Evolutionary conservation across 2,113 vertebrate genomes (phyloP).

Genomic region (Raphicerus campestris): DNA sequence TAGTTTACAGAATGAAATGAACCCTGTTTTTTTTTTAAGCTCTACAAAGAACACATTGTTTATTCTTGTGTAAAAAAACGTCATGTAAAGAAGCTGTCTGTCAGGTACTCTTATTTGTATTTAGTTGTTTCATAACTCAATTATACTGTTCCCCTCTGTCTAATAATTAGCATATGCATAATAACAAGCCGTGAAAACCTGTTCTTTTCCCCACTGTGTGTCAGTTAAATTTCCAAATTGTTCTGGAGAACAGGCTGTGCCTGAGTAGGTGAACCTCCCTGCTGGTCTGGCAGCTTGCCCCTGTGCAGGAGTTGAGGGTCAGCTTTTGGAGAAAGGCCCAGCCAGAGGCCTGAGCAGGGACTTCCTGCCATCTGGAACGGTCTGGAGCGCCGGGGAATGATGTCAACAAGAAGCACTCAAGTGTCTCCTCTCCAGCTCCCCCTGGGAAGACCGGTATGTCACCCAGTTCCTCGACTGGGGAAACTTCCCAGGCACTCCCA

Average conservation of each 20-base stretch:
- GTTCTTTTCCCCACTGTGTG: not conserved
- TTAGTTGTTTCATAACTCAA: slow-evolving; percentile 59
- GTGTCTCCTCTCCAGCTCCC: not conserved
- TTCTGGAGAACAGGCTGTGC: not conserved
- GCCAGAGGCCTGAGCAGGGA: slow-evolving; percentile 34
- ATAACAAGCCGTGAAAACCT: slow-evolving; percentile 16
- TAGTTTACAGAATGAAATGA: slow-evolving; percentile 68
- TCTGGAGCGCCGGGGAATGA: not conserved
- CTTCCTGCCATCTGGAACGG: slow-evolving; percentile 56
- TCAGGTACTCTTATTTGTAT: slow-evolving; percentile 63
- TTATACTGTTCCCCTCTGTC: slow-evolving; percentile 45
- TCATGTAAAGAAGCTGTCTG: slow-evolving; percentile 56
- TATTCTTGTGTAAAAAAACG: slow-evolving; percentile 48
- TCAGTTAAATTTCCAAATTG: not conserved
- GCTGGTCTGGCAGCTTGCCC: slow-evolving; percentile 22
- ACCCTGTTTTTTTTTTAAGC: not conserved
- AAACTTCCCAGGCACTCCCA: not conserved
- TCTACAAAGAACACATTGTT: slow-evolving; percentile 69
- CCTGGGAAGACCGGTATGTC: not conserved
- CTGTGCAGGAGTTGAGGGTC: slow-evolving; percentile 30
- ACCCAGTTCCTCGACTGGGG: not conserved
- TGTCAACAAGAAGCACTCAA: slow-evolving; percentile 24
- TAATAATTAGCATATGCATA: slow-evolving; percentile 64
- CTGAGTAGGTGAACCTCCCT: slow-evolving; percentile 7
- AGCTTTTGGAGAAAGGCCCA: slow-evolving; percentile 50